Evolutionary conservation across 2,888 invertebrate species (phyloP).

Genomic region (Ormyrus rosae): DNA sequence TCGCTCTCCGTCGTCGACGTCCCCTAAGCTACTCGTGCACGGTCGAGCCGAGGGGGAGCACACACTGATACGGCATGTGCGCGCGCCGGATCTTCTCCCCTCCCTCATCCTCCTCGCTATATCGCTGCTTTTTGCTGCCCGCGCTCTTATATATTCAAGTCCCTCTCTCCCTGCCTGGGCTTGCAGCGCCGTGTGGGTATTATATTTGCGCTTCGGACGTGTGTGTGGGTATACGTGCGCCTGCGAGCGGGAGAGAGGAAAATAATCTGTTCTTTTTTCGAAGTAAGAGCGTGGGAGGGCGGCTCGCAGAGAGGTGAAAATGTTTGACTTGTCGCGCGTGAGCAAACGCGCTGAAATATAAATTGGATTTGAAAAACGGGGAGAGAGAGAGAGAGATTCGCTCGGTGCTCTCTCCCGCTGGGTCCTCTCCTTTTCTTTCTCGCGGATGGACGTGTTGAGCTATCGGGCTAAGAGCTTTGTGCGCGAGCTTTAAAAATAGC

Average conservation of each 20-base stretch:
- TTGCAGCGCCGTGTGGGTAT: no score
- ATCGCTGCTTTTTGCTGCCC: constrained; percentile 16
- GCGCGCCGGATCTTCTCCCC: background rate
- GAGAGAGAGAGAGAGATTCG: no score
- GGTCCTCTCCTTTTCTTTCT: no score
- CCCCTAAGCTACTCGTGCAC: background rate
- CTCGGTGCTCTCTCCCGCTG: no score
- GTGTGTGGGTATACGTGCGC: background rate
- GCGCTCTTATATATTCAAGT: background rate
- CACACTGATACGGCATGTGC: background rate
- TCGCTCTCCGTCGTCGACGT: background rate
- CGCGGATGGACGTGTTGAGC: background rate
- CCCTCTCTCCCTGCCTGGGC: no score
- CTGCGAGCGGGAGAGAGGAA: background rate
- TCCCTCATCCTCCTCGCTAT: background rate
- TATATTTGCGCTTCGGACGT: background rate
- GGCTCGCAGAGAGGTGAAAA: background rate
- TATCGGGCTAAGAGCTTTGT: constrained; percentile 2
- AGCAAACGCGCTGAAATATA: background rate
- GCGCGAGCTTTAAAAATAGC: constrained; percentile 13
- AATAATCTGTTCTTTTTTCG: no score
- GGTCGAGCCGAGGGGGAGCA: background rate
- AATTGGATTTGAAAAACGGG: background rate
- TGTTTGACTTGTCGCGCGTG: background rate
- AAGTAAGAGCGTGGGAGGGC: background rate